A percentile compares a stretch with the other conserved stretches of the same genome.
These are phyloP conservation scores for Vireo altiloquus DNA, from an alignment of 2,113 vertebrate genomes.

Conservation along the genomic window DNA sequence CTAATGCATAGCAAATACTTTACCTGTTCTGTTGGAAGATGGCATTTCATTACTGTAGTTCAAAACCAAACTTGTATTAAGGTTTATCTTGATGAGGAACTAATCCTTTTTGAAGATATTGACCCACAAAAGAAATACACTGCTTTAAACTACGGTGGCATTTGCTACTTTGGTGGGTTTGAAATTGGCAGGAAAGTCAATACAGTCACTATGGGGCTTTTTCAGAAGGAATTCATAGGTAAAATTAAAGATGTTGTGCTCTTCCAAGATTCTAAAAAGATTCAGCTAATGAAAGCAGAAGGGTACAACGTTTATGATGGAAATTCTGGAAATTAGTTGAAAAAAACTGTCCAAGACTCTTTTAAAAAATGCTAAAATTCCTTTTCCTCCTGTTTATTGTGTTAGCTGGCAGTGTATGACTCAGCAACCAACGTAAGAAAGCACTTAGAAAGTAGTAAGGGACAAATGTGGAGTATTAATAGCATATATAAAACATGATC, in stretches of 20 bases:
- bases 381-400: background rate
- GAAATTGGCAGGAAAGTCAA: constrained; percentile 74
- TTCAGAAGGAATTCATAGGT: constrained; percentile 77
- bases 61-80: constrained; percentile 80
- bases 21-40: constrained; percentile 70
- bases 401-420: background rate
- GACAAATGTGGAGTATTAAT: background rate
- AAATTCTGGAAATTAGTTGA: constrained; percentile 51
- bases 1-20: constrained; percentile 50
- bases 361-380: background rate
- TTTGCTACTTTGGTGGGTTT: constrained; percentile 85
- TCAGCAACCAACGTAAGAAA: background rate
- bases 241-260: constrained; percentile 80
- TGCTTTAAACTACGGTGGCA: constrained; percentile 80
- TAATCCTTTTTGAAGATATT: constrained; percentile 76
- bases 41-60: constrained; percentile 72
- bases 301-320: constrained; percentile 82
- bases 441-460: background rate
- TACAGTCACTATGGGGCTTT: constrained; percentile 76
- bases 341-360: background rate
- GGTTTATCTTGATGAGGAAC: constrained; percentile 70
- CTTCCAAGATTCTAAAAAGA: constrained; percentile 77
- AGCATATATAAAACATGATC: background rate
- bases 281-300: constrained; percentile 74
- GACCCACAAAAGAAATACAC: constrained; percentile 81